phyloP scores from a whole-genome alignment of 2,888 invertebrate species.

The Ganaspis brasiliensis region DNA sequence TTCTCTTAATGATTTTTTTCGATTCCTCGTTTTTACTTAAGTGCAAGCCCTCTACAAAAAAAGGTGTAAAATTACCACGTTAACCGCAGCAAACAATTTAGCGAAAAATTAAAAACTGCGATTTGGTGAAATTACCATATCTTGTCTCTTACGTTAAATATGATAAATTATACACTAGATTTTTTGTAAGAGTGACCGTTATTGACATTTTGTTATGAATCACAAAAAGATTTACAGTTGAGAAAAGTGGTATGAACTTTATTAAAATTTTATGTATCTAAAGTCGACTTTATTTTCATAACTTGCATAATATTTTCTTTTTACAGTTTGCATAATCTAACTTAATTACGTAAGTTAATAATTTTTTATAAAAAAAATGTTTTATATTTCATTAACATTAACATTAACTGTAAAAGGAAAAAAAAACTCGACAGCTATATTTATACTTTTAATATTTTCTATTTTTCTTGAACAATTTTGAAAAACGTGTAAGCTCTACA shows the following conservation, averaged over 20 bases:
- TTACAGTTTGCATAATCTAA: neutral
- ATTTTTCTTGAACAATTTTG: neutral
- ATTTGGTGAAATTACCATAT: neutral
- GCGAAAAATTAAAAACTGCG: too few relatives aligned
- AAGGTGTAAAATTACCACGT: neutral
- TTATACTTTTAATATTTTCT: neutral
- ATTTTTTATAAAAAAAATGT: neutral
- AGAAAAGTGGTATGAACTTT: too few relatives aligned
- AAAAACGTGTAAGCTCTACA: conserved; percentile 4
- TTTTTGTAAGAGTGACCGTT: neutral
- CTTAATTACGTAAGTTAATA: neutral
- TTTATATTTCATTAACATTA: too few relatives aligned
- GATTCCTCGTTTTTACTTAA: conserved; percentile 53
- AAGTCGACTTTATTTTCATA: too few relatives aligned
- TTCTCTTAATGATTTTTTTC: conserved; percentile 54
- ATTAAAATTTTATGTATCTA: too few relatives aligned
- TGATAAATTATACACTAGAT: too few relatives aligned
- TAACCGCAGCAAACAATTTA: neutral
- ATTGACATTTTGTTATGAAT: neutral
- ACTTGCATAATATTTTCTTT: neutral
- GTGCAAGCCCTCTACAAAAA: conserved; percentile 32
- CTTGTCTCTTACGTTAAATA: too few relatives aligned
- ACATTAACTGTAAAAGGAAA: too few relatives aligned
- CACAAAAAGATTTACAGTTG: neutral
- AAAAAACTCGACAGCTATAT: neutral